Evolutionary conservation across 2,113 vertebrate genomes (phyloP), one percentile per base, ranked within the genome.

Genomic region (Neomonachus schauinslandi): DNA sequence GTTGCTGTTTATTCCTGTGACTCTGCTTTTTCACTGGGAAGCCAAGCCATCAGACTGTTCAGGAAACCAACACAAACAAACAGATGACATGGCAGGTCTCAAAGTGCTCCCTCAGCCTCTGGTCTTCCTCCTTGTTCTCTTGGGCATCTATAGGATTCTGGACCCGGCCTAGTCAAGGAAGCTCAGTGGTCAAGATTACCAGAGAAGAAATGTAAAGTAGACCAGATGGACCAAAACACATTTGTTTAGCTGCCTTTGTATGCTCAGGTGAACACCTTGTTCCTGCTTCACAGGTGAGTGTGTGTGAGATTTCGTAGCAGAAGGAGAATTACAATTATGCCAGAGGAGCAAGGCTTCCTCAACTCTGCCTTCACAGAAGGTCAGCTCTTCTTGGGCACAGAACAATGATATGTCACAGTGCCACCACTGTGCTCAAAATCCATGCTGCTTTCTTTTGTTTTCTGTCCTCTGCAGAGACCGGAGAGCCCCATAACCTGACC

Each of bases 191-290:
- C 22, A 21, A 39, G 46, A 46, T 82, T 7, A 59, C 22, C 39
- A 49, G 79, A 72, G 42, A 61, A 83, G 18, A 59, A n/a, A n/a
- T 26, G 55, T 79, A 24, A 72, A 42, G 81, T 36, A 84, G 49
- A 90, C 39, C 26, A 74, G 55, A 84, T 8, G 84, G 71, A 71
- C 13, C 49, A 31, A 53, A n/a, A 57, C 19, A 9, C 28, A 6
- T 71, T 87, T 71, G 18, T 53, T 87, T n/a, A 24, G 5, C 46
- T 84, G 22, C 18, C 51, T 67, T 71, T 22, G 0, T 59, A 10
- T 9, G 10, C 1, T 79, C 13, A 13, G 22, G 61, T 55, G 13
- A 42, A 16, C 9, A 14, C 0, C 2, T 15, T 31, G 11, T 19
- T n/a, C 49, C 11, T 77, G 72, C 42, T 79, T 79, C 28, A 6